Evolutionary conservation across 2,888 invertebrate species (phyloP).

Genomic region (Drosophila suboccidentalis): DNA sequence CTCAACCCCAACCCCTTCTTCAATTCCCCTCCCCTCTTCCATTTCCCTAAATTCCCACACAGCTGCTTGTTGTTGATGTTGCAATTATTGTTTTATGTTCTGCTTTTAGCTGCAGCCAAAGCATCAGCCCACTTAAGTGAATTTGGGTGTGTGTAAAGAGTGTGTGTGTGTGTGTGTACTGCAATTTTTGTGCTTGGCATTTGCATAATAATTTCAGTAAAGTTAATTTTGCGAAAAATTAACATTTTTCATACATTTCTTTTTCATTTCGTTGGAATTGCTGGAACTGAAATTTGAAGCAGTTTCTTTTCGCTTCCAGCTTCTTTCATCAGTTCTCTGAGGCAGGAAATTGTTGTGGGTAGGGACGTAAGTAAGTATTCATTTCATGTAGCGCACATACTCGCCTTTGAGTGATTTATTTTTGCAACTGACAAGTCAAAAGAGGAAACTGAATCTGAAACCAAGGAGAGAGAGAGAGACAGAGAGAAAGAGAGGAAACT

Average conservation of each 20-base stretch:
- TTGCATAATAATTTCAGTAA: constrained; percentile 67
- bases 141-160: constrained; percentile 27
- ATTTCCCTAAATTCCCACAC: neutral
- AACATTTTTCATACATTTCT: constrained; percentile 55
- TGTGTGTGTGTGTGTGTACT: constrained; percentile 21
- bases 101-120: constrained; percentile 48
- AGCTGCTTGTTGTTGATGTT: constrained; percentile 65
- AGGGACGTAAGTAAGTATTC: neutral
- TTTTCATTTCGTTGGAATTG: constrained; percentile 45
- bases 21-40: neutral
- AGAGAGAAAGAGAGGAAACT: neutral
- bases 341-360: neutral
- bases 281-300: constrained; percentile 35
- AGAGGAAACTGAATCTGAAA: constrained; percentile 16
- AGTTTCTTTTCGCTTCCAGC: constrained; percentile 5
- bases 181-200: constrained; percentile 52
- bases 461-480: neutral
- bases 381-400: constrained; percentile 12
- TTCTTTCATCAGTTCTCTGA: neutral
- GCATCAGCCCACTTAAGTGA: constrained; percentile 49
- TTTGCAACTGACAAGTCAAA: constrained; percentile 29
- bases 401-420: constrained; percentile 69
- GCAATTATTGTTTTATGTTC: constrained; percentile 77
- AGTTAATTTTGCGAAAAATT: constrained; percentile 79
- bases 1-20: constrained; percentile 7